Percentiles rank a stretch among this genome's conserved stretches.
Evolutionary conservation across 2,797 vertebrate species (phyloP).

Genomic region (Bryconaethiops microstoma): DNA sequence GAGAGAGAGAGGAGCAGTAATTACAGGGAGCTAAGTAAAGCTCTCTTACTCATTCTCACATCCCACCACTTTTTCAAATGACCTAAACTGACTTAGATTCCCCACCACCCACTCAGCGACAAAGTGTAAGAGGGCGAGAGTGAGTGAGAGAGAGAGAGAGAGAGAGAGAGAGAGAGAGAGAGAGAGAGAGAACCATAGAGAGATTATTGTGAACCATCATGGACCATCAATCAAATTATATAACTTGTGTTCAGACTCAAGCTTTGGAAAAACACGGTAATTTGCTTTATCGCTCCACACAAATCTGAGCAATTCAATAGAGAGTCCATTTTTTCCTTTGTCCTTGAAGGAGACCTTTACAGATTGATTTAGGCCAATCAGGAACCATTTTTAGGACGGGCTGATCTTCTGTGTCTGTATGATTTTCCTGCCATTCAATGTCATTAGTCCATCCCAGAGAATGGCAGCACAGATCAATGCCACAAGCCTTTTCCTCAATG

Average conservation of each 20-base stretch:
- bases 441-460: conserved; percentile 14
- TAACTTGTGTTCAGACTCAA: conserved; percentile 16
- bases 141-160: background rate
- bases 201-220: conserved; percentile 6
- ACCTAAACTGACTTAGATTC: background rate
- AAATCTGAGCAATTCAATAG: conserved; percentile 21
- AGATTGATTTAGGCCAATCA: conserved; percentile 32
- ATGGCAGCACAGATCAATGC: conserved; percentile 3
- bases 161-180: background rate
- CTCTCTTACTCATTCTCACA: conserved; percentile 1
- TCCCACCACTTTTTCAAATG: background rate
- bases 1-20: background rate
- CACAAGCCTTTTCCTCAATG: background rate
- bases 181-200: background rate
- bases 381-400: conserved; percentile 1
- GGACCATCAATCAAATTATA: conserved; percentile 29
- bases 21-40: background rate
- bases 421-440: conserved; percentile 18
- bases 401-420: conserved; percentile 16
- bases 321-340: conserved; percentile 21
- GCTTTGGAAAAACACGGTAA: conserved; percentile 23
- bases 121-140: background rate
- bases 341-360: conserved; percentile 14
- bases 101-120: conserved; percentile 8
- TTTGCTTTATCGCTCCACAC: conserved; percentile 21